Percentiles rank a stretch among this genome's conserved stretches.
Conservation (phyloP, 2,888 invertebrate species). For the Drosophila hamatofila region DNA sequence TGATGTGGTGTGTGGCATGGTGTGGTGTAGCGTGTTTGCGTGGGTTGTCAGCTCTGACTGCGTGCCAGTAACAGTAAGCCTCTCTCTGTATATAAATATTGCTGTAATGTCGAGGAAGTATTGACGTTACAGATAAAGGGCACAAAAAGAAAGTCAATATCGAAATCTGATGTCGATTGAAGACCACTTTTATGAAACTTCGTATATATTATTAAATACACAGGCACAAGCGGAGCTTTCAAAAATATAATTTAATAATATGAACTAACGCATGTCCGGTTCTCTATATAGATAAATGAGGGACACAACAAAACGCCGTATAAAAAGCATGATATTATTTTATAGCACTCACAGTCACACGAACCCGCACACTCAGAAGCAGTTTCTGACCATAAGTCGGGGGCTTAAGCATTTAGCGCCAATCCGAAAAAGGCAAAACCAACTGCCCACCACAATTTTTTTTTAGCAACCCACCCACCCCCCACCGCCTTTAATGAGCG, state of each 20-base stretch:
- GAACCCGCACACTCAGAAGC: not conserved
- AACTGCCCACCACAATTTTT: slow-evolving; percentile 32
- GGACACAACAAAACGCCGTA: not conserved
- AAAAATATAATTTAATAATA: not conserved
- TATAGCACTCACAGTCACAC: not conserved
- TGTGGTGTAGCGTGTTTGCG: slow-evolving; percentile 6
- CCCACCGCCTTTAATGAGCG: slow-evolving; percentile 13
- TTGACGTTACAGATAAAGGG: not conserved
- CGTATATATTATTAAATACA: not conserved
- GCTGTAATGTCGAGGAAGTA: not conserved
- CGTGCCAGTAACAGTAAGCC: not conserved
- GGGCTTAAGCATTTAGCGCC: slow-evolving; percentile 44
- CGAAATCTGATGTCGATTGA: not conserved
- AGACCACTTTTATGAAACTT: not conserved
- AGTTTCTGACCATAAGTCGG: slow-evolving; percentile 30
- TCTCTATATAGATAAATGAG: not conserved
- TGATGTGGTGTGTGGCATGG: not conserved
- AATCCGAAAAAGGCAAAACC: slow-evolving; percentile 34
- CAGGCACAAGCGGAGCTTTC: not conserved
- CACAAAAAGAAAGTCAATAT: not conserved
- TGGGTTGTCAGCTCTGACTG: slow-evolving; percentile 9
- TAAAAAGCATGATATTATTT: not conserved
- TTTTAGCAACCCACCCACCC: slow-evolving; percentile 9
- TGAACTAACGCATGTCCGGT: not conserved
- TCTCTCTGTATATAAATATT: not conserved